Percentiles rank a stretch among this genome's conserved stretches.
Conservation (phyloP, 53 echinoderm and acorn worm species). For the Antedon mediterranea region DNA sequence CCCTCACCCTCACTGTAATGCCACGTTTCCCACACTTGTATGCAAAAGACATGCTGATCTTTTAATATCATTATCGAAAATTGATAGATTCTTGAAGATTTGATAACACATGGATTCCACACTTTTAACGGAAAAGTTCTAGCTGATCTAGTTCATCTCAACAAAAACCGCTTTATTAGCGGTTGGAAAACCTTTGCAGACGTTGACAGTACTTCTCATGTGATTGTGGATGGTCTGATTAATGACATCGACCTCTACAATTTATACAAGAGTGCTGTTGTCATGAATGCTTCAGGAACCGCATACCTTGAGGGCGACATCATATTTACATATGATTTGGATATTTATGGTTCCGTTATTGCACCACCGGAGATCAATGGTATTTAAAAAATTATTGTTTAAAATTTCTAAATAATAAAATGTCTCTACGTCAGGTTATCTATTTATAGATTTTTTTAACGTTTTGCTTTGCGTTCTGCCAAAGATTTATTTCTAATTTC, state of each 20-base stretch:
- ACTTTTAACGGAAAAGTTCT: not conserved
- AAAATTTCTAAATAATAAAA: too few relatives aligned
- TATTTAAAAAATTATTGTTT: not conserved
- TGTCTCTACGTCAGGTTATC: too few relatives aligned
- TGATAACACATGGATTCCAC: not conserved
- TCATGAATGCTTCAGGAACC: not conserved
- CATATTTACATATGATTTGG: not conserved
- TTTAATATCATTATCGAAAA: too few relatives aligned
- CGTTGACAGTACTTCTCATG: not conserved
- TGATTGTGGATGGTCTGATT: not conserved
- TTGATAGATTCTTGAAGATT: not conserved
- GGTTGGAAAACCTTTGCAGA: not conserved
- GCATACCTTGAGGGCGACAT: not conserved
- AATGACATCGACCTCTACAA: not conserved
- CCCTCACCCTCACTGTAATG: too few relatives aligned
- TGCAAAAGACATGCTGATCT: too few relatives aligned
- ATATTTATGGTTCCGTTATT: not conserved
- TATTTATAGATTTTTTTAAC: too few relatives aligned
- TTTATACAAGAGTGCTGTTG: not conserved
- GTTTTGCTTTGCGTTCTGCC: too few relatives aligned
- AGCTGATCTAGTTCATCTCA: not conserved
- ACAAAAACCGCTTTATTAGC: not conserved
- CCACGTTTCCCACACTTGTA: too few relatives aligned
- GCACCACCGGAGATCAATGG: not conserved
- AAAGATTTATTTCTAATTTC: too few relatives aligned